Base-by-base conservation (phyloP, 2,888 invertebrate genomes). In the Ommatoiulus sabulosus region DNA sequence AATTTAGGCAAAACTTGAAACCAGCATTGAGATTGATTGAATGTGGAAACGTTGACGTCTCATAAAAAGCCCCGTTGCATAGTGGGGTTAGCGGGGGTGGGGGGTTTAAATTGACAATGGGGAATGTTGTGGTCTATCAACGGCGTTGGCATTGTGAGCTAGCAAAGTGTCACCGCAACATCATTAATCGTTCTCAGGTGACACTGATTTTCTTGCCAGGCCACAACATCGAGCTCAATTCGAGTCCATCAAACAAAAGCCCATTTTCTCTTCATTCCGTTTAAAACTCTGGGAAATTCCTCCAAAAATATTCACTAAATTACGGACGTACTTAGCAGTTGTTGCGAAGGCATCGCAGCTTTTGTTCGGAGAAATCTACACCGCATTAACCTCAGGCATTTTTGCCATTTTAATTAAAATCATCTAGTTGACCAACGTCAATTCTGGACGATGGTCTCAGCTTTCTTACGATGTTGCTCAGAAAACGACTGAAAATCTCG, bases 91-190 rank as follows among this genome's bases (percentile, higher is more conserved):
- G 35, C 1, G 35, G 35, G 35, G 35, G 35, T 46, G 46, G 3
- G 46, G 57, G 57, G 72, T 24, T 4, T 24, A 72, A 72, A 20
- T 72, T 72, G 72, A 72, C 24, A 72, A 72, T n/a, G 24, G 72
- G 72, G 72, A 72, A 72, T 72, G 72, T n/a, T n/a, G 72, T 72
- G 20, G 72, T 72, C 72, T 72, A 72, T 72, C 72, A 72, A n/a
- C 20, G 24, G 12, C n/a, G 20, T 24, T 72, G 24, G 24, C 72
- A 72, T 72, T 72, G 72, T 72, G n/a, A n/a, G 7, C 7, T n/a
- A 10, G 2, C 4, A 20, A 72, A 20, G 10, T 72, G 72, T 72
- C 72, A 72, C 72, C 72, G 72, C 72, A 72, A 72, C 72, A 72
- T 72, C 72, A 72, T 72, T 24, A 72, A 72, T 72, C 72, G 72